phyloP scores from a whole-genome alignment of 2,113 vertebrate species.

The Coregonus clupeaformis region DNA sequence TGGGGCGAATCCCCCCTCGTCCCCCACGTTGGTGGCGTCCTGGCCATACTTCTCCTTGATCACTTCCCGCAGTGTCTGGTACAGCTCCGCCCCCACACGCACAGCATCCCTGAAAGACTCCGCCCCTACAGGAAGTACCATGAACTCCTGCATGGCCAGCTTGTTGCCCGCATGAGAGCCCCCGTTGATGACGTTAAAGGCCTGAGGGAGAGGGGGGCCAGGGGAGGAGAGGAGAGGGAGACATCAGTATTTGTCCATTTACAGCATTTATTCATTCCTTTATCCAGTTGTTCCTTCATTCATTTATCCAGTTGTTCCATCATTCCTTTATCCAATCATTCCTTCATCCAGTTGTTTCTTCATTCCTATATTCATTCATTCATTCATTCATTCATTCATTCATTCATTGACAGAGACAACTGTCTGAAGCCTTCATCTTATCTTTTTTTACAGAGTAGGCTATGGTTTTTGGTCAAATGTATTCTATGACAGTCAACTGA shows the following conservation, averaged over 20 bases:
- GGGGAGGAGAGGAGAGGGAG: neutral
- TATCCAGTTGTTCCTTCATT: no score
- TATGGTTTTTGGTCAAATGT: no score
- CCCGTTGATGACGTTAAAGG: constrained; percentile 92
- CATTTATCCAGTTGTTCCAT: no score
- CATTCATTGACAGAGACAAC: no score
- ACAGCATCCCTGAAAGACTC: constrained; percentile 91
- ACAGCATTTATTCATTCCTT: neutral
- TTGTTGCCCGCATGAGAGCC: constrained; percentile 91
- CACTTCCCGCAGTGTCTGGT: constrained; percentile 88
- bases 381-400: no score
- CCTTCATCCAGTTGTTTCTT: no score
- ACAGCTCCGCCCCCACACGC: constrained; percentile 87
- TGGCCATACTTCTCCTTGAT: constrained; percentile 93
- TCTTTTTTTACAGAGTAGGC: no score
- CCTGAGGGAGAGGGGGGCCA: constrained; percentile 64
- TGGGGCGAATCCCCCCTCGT: constrained; percentile 91
- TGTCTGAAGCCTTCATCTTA: no score
- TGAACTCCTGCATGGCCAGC: constrained; percentile 93
- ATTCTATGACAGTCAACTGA: no score
- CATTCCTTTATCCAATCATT: no score
- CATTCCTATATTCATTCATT: no score
- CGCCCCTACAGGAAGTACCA: constrained; percentile 91
- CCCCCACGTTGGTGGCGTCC: constrained; percentile 90
- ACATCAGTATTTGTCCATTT: neutral